Conservation (phyloP, 2,797 vertebrate species). For the Chiroxiphia lanceolata region DNA sequence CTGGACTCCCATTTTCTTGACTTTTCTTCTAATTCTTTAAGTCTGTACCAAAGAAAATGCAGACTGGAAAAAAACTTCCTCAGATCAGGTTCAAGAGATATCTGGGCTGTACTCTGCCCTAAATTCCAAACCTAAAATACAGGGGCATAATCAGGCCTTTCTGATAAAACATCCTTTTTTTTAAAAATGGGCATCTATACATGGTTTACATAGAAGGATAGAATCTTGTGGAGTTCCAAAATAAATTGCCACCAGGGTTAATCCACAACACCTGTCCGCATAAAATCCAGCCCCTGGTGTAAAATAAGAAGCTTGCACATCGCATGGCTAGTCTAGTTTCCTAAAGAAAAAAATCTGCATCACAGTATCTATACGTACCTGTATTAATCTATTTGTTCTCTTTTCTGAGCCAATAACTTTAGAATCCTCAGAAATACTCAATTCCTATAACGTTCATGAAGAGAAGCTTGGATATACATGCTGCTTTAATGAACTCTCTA, state of each 20-base stretch:
- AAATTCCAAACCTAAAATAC: not conserved
- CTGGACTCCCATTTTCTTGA: conserved; percentile 81
- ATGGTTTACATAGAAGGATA: not conserved
- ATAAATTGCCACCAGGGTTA: not conserved
- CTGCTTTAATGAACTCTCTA: not conserved
- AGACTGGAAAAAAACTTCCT: not conserved
- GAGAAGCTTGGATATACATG: not conserved
- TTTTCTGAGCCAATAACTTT: not conserved
- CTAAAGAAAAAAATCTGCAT: not conserved
- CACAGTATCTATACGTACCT: not conserved
- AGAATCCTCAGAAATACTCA: not conserved
- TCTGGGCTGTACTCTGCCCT: not conserved
- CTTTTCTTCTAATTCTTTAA: conserved; percentile 88
- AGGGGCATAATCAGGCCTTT: not conserved
- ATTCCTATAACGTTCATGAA: not conserved
- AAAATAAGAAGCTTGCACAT: not conserved
- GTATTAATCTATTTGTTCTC: not conserved
- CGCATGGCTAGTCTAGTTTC: not conserved
- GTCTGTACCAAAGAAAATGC: conserved; percentile 71
- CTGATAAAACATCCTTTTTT: not conserved
- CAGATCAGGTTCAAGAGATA: not conserved
- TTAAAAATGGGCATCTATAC: not conserved
- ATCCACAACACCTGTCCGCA: not conserved
- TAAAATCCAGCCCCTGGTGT: not conserved
- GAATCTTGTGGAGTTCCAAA: not conserved